Evolutionary conservation across 2,113 vertebrate species (phyloP), one percentile per base, ranked within the genome.

Genomic region (Taxidea taxus): DNA sequence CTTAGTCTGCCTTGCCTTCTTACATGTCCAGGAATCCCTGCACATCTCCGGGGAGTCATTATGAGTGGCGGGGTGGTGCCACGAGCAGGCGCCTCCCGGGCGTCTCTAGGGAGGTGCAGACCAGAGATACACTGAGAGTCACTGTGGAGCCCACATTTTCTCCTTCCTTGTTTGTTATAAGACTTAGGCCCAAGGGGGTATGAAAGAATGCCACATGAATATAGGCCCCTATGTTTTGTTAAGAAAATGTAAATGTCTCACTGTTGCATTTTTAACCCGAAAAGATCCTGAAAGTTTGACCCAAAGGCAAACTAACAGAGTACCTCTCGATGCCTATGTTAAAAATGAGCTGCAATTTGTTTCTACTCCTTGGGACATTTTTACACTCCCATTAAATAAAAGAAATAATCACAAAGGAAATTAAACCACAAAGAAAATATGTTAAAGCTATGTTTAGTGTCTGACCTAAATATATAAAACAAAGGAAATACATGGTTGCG

Each of bases 361-460:
- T 96, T 97, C 93, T 42, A 49, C 87, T 95, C 49, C 83, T 94
- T 97, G 68, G 81, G 91, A 97, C 87, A 95, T 90, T 95, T 97
- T 95, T 94, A 97, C 87, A 80, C 64, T 85, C 20, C 47, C 44
- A 58, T 96, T 97, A 97, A 97, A 94, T 94, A 95, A 97, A 96
- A 96, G 47, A 87, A 97, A 80, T 95, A 94, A 96, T 97, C 83
- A 94, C 87, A 97, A 97, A 97, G 95, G 87, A 98, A 97, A 98
- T 97, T 97, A 98, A 98, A 93, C 92, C 88, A 95, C 92, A 96
- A 94, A 96, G 91, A 96, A 94, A 97, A 82, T 95, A 94, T n/a
- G 56, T 94, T 94, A 93, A 87, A 93, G 34, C 68, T 84, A 83
- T 80, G 90, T 94, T 96, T 82, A 84, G 68, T 4, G 0, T 96